Evolutionary conservation across 1,140 invertebrate genomes (phyloP), one percentile per base, ranked within the genome.

Genomic region (Plectrocnemia conspersa): DNA sequence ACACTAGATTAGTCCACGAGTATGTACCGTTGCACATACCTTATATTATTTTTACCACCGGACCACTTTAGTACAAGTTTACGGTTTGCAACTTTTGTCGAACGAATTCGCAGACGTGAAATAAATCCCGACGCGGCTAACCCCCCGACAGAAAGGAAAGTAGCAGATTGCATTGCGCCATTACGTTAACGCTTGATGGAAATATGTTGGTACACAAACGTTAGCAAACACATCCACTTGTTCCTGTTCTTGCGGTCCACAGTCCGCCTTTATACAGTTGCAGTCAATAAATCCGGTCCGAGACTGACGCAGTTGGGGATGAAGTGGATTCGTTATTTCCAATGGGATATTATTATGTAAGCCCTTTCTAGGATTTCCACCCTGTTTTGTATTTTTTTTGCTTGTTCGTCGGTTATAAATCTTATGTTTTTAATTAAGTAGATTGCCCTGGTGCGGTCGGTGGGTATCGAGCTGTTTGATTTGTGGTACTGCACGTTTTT

Each of bases 201-300:
- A 54, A 54, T 53, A 54, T 54, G 52, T 54, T 44, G 21, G 44
- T 45, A 54, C 27, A 35, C 40, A 33, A 35, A 32, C 23, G 52
- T 33, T 33, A 32, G 18, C 33, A 38, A 40, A 38, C 36, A 23
- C 40, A 52, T 35, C 24, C 27, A 15, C n/a, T 13, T 13, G 41
- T 4, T n/a, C n/a, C n/a, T n/a, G n/a, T n/a, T n/a, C n/a, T n/a
- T n/a, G n/a, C n/a, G n/a, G 11, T 45, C 42, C 23, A 23, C 7
- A 21, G 32, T 22, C 23, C 5, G 44, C 40, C n/a, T n/a, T n/a
- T n/a, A n/a, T n/a, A n/a, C n/a, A n/a, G n/a, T n/a, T 47, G 44
- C 56, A 53, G 56, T 58, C 56, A 41, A 58, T 58, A 58, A 58
- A 58, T 58, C 56, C 23, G 42, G 21, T 7, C 33, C 56, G 41